Conservation (phyloP, 2,888 invertebrate genomes). For the Carabus problematicus region DNA sequence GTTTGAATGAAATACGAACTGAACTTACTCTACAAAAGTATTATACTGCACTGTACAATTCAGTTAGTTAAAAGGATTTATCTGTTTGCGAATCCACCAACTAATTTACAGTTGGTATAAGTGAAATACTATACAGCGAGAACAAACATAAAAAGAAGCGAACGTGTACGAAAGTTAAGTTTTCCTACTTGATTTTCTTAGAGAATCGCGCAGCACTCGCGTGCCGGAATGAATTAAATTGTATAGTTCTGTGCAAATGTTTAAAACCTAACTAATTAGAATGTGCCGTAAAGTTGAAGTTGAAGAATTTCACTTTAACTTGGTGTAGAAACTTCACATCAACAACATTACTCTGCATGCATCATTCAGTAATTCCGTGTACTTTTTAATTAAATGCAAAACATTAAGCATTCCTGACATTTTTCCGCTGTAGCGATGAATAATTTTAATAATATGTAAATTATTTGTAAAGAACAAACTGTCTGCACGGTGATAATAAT, state of each 20-base stretch:
- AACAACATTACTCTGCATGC: conserved; percentile 22
- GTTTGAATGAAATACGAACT: no score
- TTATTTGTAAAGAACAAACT: no score
- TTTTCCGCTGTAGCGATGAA: no score
- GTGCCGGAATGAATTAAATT: conserved; percentile 34
- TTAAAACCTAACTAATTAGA: conserved; percentile 34
- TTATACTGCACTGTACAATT: no score
- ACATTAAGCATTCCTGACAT: conserved; percentile 15
- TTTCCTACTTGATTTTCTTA: conserved; percentile 24
- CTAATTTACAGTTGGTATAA: conserved; percentile 15
- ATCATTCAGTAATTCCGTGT: conserved; percentile 26
- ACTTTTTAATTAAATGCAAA: conserved; percentile 26
- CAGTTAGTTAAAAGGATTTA: no score
- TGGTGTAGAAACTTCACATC: conserved; percentile 29
- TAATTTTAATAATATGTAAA: no score
- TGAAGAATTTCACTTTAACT: conserved; percentile 38
- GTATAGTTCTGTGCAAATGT: conserved; percentile 24
- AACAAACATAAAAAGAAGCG: conserved; percentile 34
- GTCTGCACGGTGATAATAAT: no score
- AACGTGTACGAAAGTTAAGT: conserved; percentile 31
- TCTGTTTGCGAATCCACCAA: no score
- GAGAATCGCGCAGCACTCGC: conserved; percentile 32
- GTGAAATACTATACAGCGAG: conserved; percentile 23
- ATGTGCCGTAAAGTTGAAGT: conserved; percentile 27
- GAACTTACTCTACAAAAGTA: no score